Evolutionary conservation across 2,113 vertebrate species (phyloP).

Genomic region (Mormoops blainvillei): DNA sequence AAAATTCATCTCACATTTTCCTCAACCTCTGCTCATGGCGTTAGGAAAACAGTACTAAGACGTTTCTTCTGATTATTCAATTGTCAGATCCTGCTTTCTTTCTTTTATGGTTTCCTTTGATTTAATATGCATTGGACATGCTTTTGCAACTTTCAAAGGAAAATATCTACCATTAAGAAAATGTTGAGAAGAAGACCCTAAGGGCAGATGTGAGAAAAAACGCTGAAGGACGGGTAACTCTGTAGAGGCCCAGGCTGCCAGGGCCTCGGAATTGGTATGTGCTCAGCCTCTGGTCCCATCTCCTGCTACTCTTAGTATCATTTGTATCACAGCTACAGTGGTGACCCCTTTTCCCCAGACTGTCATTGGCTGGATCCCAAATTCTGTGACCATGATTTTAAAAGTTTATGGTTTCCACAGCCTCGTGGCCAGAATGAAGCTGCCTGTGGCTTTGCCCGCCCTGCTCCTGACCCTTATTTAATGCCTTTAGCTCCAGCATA

Average conservation of each 20-base stretch:
- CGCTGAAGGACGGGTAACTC: neutral
- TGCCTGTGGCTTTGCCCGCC: no score
- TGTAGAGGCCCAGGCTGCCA: neutral
- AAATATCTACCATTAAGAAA: neutral
- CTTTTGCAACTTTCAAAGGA: neutral
- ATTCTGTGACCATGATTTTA: neutral
- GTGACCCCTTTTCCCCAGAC: no score
- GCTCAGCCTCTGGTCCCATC: no score
- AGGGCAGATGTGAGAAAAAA: neutral
- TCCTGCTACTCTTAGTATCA: fast-evolving
- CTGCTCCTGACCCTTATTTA: neutral
- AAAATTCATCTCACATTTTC: neutral
- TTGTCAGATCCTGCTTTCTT: neutral
- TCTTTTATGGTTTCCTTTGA: neutral
- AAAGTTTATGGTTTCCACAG: neutral
- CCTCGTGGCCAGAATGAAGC: neutral
- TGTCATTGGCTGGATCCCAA: neutral
- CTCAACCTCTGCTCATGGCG: neutral
- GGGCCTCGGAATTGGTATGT: neutral
- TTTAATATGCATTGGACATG: neutral
- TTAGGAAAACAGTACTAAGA: neutral
- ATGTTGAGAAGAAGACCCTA: neutral
- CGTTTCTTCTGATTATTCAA: neutral
- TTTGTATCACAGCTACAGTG: no score
- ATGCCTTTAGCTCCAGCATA: neutral